phyloP scores from a whole-genome alignment of 2,113 vertebrate species.

The Barnardius zonarius region DNA sequence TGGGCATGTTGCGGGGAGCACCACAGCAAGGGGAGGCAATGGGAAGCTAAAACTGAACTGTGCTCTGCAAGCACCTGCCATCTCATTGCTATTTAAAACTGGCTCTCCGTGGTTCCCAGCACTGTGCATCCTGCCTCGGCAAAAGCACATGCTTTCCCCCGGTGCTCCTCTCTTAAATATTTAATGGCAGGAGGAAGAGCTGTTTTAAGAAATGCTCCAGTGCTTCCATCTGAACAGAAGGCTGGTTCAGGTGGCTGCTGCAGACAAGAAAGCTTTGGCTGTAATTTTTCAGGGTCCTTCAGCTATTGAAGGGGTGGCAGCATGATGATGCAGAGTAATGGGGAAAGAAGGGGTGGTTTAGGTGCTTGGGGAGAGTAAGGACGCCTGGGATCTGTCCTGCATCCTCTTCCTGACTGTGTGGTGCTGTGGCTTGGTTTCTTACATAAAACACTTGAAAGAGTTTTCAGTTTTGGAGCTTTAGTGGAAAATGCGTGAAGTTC shows the following conservation, averaged over 20 bases:
- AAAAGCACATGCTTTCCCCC: not conserved
- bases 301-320: not conserved
- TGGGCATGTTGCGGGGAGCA: not conserved
- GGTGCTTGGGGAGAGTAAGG: not conserved
- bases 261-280: not conserved
- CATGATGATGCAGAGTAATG: not conserved
- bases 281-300: not conserved
- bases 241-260: not conserved
- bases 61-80: not conserved
- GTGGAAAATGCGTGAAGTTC: not conserved
- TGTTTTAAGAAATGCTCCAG: constrained; percentile 2
- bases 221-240: not conserved
- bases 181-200: constrained; percentile 21
- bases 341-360: not conserved
- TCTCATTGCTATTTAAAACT: not conserved
- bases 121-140: not conserved
- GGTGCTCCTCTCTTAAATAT: not conserved
- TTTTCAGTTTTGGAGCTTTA: not conserved
- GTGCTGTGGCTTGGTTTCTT: not conserved
- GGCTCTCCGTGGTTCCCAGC: not conserved
- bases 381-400: not conserved
- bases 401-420: not conserved
- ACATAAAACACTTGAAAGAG: not conserved
- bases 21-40: fast-evolving
- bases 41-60: not conserved